phyloP scores from a whole-genome alignment of 2,797 vertebrate genomes.

The Acomys russatus region DNA sequence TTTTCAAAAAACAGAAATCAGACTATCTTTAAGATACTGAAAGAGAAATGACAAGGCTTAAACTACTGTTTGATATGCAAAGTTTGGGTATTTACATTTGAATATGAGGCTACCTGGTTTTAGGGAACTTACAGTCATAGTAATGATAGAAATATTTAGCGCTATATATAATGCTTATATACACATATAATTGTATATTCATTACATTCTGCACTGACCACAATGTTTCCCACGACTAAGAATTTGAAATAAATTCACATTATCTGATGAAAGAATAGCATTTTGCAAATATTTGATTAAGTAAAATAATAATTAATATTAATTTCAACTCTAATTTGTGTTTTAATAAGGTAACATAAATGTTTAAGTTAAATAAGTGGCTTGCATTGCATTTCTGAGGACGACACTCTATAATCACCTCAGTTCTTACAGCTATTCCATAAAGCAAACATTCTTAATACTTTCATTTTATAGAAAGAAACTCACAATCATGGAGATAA shows the following conservation, averaged over 20 bases:
- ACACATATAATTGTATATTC: background rate
- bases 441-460: slow-evolving; percentile 9
- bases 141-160: slow-evolving; percentile 13
- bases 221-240: background rate
- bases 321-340: background rate
- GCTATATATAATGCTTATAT: background rate
- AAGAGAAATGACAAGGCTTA: slow-evolving; percentile 49
- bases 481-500: slow-evolving; percentile 18
- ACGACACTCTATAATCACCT: background rate
- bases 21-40: background rate
- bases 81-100: slow-evolving; percentile 56
- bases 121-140: slow-evolving; percentile 9
- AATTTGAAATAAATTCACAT: slow-evolving; percentile 16
- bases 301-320: slow-evolving; percentile 46
- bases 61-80: slow-evolving; percentile 4
- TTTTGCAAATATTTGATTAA: slow-evolving; percentile 35
- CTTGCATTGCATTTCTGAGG: background rate
- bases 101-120: background rate
- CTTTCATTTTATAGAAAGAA: slow-evolving; percentile 34
- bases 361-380: slow-evolving; percentile 46
- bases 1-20: slow-evolving; percentile 54
- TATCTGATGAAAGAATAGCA: background rate
- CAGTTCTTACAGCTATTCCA: background rate
- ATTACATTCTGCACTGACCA: background rate
- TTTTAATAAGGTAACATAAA: slow-evolving; percentile 3